Conservation (phyloP, 2,113 vertebrate species). For the Bubalus kerabau region DNA sequence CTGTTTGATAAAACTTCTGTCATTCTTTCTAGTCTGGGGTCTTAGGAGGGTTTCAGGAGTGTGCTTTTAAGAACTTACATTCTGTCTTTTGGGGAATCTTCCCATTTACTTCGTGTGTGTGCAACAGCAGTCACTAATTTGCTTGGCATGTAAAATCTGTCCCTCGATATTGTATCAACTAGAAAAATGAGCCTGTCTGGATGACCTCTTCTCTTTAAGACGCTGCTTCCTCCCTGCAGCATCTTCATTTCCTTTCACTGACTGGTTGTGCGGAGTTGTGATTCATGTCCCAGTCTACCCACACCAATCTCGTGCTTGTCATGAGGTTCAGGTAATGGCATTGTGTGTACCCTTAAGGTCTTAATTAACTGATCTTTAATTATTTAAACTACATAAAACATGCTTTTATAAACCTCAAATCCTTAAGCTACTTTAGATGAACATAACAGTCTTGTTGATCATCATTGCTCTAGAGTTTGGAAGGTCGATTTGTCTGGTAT, state of each 20-base stretch:
- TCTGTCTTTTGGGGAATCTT: background rate
- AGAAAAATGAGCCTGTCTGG: background rate
- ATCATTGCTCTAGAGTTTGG: background rate
- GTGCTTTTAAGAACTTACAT: background rate
- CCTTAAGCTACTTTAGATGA: slow-evolving; percentile 1
- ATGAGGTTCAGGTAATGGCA: background rate
- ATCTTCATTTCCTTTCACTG: background rate
- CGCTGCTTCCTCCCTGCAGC: background rate
- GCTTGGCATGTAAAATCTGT: background rate
- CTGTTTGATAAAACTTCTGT: background rate
- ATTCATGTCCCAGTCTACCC: background rate
- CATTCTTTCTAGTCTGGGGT: background rate
- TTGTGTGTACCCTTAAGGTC: background rate
- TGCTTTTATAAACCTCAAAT: background rate
- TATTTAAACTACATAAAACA: background rate
- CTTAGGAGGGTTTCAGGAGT: background rate
- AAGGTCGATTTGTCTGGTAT: background rate
- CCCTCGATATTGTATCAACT: background rate
- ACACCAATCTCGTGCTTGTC: background rate
- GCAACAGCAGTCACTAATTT: background rate
- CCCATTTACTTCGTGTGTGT: background rate
- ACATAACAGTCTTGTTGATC: background rate
- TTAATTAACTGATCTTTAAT: background rate
- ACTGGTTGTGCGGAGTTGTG: background rate
- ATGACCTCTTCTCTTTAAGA: background rate